Base-by-base conservation (phyloP, 2,113 vertebrate species). In the Platycercus adscitus region DNA sequence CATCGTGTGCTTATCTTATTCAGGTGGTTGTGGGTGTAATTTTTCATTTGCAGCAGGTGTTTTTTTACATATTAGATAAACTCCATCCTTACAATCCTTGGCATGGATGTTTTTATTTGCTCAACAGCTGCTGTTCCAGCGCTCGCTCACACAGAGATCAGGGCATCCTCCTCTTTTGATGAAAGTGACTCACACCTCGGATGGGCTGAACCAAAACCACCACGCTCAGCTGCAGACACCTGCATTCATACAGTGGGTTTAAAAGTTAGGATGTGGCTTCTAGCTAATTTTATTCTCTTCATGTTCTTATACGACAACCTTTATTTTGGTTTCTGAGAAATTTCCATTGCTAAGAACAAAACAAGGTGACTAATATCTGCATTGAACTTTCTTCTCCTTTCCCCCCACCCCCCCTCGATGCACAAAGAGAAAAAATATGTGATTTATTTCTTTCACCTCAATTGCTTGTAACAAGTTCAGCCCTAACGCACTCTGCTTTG, bases 51-150 rank as follows among this genome's bases (percentile, higher is more conserved):
- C 91, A 96, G 88, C 96, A 93, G 97, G 97, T 97, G 96, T 78
- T 95, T 97, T 96, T 97, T 96, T 95, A 94, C 91, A 56, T 79
- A 96, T 95, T 96, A 98, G 97, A 95, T 94, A 97, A 97, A 95
- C 87, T 95, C 92, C 91, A 86, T 96, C 96, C 94, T 96, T 47
- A 86, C 88, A 71, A 5, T 84, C 86, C 86, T 83, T 95, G 97
- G 94, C 94, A 92, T 95, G 92, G 82, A 72, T 95, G 93, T 92
- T 96, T 96, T 91, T 91, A n/a, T 97, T 97, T 95, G 91, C 87
- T 96, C 76, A 83, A 39, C 95, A 97, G 96, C 96, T 97, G 97
- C 93, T 89, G 91, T 49, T 97, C 91, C 75, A 75, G 78, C 8
- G 44, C 96, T 92, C 1, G 2, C 86, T 94, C 11, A 3, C 55